Evolutionary conservation across 2,888 invertebrate genomes (phyloP).

Genomic region (Melolontha melolontha): DNA sequence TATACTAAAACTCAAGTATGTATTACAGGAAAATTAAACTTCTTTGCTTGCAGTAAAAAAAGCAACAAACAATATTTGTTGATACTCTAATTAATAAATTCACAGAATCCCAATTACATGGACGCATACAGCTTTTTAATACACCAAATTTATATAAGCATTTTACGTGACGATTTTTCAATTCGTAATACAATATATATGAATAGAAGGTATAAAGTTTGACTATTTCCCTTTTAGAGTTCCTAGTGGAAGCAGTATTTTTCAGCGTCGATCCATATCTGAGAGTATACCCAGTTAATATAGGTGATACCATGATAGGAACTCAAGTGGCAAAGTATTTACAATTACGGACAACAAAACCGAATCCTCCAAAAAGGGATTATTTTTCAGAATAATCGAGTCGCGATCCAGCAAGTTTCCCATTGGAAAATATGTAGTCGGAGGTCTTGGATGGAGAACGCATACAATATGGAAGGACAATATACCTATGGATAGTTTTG

Average conservation of each 20-base stretch:
- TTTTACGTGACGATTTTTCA: too few relatives aligned
- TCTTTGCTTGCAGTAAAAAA: too few relatives aligned
- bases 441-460: slow-evolving; percentile 77
- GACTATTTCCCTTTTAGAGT: too few relatives aligned
- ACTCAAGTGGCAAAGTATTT: slow-evolving; percentile 77
- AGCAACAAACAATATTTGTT: too few relatives aligned
- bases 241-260: slow-evolving; percentile 75
- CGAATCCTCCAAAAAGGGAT: slow-evolving; percentile 51
- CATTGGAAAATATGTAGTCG: slow-evolving; percentile 73
- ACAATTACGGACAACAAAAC: not conserved
- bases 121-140: too few relatives aligned
- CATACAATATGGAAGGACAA: slow-evolving; percentile 70
- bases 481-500: slow-evolving; percentile 69
- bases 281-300: slow-evolving; percentile 67
- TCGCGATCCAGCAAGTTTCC: slow-evolving; percentile 75
- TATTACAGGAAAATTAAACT: too few relatives aligned
- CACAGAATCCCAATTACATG: too few relatives aligned
- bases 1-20: too few relatives aligned
- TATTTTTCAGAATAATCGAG: slow-evolving; percentile 71
- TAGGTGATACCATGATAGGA: slow-evolving; percentile 76
- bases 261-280: slow-evolving; percentile 82
- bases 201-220: too few relatives aligned
- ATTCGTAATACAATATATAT: too few relatives aligned
- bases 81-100: too few relatives aligned
- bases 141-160: too few relatives aligned